These are phyloP conservation scores for Syngnathus scovelli DNA, from an alignment of 2,113 vertebrate genomes.

Conservation along the genomic window DNA sequence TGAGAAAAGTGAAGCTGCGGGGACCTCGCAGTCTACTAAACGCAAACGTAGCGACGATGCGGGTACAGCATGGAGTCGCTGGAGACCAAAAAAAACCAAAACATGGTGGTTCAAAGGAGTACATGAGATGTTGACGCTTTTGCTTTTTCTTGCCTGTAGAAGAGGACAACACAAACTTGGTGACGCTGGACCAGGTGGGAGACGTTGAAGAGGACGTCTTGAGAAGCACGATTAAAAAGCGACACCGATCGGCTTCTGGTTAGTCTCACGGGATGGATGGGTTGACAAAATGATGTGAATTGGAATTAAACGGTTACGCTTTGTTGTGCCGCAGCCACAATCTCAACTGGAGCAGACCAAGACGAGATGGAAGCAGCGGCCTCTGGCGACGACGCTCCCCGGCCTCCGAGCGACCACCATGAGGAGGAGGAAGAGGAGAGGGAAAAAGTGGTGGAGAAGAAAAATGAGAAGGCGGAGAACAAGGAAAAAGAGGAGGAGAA, in stretches of 20 bases:
- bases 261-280: background rate
- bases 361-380: background rate
- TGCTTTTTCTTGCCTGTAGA: constrained; percentile 18
- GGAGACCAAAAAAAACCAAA: background rate
- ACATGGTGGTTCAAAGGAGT: background rate
- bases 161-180: constrained; percentile 29
- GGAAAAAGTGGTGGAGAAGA: background rate
- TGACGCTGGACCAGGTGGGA: constrained; percentile 40
- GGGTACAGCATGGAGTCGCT: constrained; percentile 15
- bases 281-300: background rate
- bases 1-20: background rate
- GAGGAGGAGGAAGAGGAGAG: constrained; percentile 8
- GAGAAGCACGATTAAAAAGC: constrained; percentile 5
- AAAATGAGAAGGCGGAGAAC: constrained; percentile 14
- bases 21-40: constrained; percentile 1
- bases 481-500: background rate
- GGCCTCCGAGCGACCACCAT: background rate
- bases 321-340: background rate
- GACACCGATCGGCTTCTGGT: constrained; percentile 19
- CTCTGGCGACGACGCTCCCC: background rate
- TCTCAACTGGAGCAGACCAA: background rate
- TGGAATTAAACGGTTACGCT: background rate
- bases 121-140: background rate
- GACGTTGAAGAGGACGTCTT: constrained; percentile 18
- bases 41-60: constrained; percentile 1